These are phyloP conservation scores for Amaurobius ferox DNA, from an alignment of 2,888 invertebrate species.

Conservation along the genomic window DNA sequence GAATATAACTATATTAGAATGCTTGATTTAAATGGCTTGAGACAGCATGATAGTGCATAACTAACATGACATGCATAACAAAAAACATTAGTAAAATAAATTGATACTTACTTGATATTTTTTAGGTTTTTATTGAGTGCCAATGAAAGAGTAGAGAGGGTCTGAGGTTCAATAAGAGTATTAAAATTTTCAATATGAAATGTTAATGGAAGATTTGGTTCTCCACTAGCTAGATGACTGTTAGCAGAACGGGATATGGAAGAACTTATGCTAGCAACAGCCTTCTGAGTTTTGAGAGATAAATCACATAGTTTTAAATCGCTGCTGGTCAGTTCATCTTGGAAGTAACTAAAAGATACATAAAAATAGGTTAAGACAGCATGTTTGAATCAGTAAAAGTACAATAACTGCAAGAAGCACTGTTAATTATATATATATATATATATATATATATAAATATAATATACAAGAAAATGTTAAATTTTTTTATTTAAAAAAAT, in stretches of 20 bases:
- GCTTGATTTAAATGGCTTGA: too few relatives aligned
- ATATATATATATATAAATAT: too few relatives aligned
- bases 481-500: too few relatives aligned
- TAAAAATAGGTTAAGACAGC: too few relatives aligned
- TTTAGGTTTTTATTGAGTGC: slow-evolving; percentile 33
- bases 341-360: slow-evolving; percentile 77
- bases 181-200: slow-evolving; percentile 9
- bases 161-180: background rate
- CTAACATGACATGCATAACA: too few relatives aligned
- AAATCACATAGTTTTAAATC: slow-evolving; percentile 69
- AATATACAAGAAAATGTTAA: too few relatives aligned
- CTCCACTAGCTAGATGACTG: background rate
- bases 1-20: too few relatives aligned
- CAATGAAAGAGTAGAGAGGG: background rate
- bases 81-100: too few relatives aligned
- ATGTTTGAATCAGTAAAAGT: too few relatives aligned
- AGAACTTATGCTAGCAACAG: background rate
- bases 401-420: background rate
- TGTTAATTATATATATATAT: too few relatives aligned
- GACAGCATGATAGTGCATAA: too few relatives aligned
- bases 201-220: background rate
- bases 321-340: slow-evolving; percentile 78
- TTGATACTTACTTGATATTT: slow-evolving; percentile 52
- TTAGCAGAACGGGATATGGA: slow-evolving; percentile 3
- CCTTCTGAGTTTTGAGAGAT: slow-evolving; percentile 42